A percentile compares a stretch with the other conserved stretches of the same genome.
phyloP scores from a whole-genome alignment of 2,797 vertebrate species.

The Pampus argenteus region DNA sequence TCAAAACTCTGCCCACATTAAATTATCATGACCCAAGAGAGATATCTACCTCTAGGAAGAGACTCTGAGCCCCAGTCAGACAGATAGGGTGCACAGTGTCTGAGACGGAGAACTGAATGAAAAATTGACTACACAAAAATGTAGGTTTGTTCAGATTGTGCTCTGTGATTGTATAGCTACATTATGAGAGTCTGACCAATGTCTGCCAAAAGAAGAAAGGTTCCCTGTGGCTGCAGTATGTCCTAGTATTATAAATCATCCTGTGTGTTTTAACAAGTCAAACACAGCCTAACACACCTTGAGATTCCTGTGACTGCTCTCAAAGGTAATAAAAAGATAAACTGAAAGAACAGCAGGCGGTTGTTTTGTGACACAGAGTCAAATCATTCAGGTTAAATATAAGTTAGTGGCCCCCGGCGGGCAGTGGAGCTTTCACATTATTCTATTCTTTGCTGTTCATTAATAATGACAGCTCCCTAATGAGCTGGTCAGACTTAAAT shows the following conservation, averaged over 20 bases:
- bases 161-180: conserved; percentile 49
- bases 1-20: conserved; percentile 77
- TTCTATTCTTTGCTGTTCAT: conserved; percentile 48
- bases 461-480: conserved; percentile 57
- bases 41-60: conserved; percentile 63
- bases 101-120: conserved; percentile 55
- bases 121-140: conserved; percentile 68
- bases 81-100: conserved; percentile 45
- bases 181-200: conserved; percentile 49
- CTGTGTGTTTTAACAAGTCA: conserved; percentile 45
- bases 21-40: conserved; percentile 77
- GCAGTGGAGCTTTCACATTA: conserved; percentile 38
- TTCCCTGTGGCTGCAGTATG: conserved; percentile 25
- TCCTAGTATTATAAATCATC: conserved; percentile 61
- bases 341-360: conserved; percentile 54
- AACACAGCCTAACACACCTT: conserved; percentile 20
- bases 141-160: conserved; percentile 50
- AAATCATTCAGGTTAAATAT: conserved; percentile 48
- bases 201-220: conserved; percentile 35
- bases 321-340: conserved; percentile 57
- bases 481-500: conserved; percentile 47
- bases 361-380: conserved; percentile 60
- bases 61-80: conserved; percentile 50
- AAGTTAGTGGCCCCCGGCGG: conserved; percentile 31
- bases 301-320: conserved; percentile 50